Conservation (phyloP, 2,888 invertebrate species). For the Cephus runcator region DNA sequence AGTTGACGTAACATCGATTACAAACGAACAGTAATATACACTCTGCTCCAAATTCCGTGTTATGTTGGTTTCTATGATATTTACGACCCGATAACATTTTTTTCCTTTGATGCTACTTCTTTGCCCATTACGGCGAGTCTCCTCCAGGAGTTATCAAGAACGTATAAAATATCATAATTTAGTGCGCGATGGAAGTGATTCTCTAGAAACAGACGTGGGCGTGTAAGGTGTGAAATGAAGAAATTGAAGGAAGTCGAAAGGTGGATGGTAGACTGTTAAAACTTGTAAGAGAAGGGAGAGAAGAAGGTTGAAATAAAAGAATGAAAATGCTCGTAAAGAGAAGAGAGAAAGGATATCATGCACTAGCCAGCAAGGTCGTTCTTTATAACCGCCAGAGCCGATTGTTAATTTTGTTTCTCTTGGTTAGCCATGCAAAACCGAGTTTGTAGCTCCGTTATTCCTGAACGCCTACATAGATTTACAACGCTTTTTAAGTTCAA, state of each 20-base stretch:
- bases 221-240: neutral
- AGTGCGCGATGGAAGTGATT: neutral
- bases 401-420: constrained; percentile 36
- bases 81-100: neutral
- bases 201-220: neutral
- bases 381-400: neutral
- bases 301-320: neutral
- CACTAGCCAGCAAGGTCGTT: constrained; percentile 14
- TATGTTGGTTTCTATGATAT: neutral
- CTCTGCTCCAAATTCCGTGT: neutral
- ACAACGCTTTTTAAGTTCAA: neutral
- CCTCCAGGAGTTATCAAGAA: neutral
- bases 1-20: neutral
- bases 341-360: constrained; percentile 12
- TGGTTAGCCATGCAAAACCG: constrained; percentile 50
- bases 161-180: neutral
- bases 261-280: constrained; percentile 8
- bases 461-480: neutral
- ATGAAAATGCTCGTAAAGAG: constrained; percentile 12
- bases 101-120: neutral
- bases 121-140: neutral
- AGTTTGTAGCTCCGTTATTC: neutral
- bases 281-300: neutral
- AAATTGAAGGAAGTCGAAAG: neutral
- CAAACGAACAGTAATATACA: neutral